Evolutionary conservation across 1,140 invertebrate species (phyloP), one percentile per base, ranked within the genome.

Genomic region (Gryllus bimaculatus): DNA sequence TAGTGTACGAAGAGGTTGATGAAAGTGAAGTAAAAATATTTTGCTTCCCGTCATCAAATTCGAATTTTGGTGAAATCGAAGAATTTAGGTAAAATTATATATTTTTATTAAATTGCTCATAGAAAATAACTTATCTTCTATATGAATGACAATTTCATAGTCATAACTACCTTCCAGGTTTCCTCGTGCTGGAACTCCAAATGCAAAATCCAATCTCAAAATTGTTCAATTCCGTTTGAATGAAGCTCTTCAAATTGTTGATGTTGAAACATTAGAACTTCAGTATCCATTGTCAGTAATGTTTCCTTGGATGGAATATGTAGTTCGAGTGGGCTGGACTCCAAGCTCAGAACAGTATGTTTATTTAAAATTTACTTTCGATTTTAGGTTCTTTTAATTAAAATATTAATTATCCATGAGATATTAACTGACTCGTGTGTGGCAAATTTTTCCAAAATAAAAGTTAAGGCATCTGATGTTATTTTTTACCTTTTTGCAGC

Each of bases 1-100:
- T 99, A 86, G 89, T 98, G 18, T 98, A 97, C 84, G 97, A 99
- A 87, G 96, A 98, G 87, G 95, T 98, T 0, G 97, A 99, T 84
- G 97, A 99, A 85, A 93, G 92, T 79, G 92, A 95, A 80, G 97
- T 99, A 12, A 96, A 97, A 83, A 91, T 98, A 81, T 92, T 96
- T 82, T 93, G 93, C 84, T 95, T 97, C 82, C 93, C 95, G 1
- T 95, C 93, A 6, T 92, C 92, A 8, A 92, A 91, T 84, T 90
- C 91, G 74, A 90, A 91, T 82, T 90, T 90, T 39, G 92, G 93
- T 3, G 93, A 95, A 82, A 89, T 95, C 12, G 96, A 98, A 85
- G 93, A 96, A 84, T 98, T 95, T 85, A 85, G 86, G 85, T 86
- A 80, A 79, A 75, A 8, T 76, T 76, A 18, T 47, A 12, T 39